phyloP scores from a whole-genome alignment of 2,888 invertebrate species.

The Leptothorax acervorum region DNA sequence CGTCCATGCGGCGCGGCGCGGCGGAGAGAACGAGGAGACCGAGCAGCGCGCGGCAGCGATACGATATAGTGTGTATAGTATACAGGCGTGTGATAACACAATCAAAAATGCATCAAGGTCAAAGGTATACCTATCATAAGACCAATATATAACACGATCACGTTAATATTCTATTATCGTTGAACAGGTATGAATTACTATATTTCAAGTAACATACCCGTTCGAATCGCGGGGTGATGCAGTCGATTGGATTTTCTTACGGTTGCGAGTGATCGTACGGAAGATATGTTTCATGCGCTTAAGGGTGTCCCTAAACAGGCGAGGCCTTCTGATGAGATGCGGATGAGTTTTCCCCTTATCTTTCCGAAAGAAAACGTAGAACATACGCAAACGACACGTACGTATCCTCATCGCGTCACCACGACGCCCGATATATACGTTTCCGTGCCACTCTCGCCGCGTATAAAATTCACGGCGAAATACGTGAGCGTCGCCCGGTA shows the following conservation, averaged over 20 bases:
- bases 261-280: background rate
- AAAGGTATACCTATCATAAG: constrained; percentile 36
- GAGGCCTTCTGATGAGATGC: background rate
- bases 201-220: background rate
- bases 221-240: background rate
- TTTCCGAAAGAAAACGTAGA: background rate
- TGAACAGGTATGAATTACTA: background rate
- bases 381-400: background rate
- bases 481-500: constrained; percentile 12
- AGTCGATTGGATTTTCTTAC: background rate
- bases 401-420: background rate
- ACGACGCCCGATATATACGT: background rate
- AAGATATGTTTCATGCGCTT: constrained; percentile 13
- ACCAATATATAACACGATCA: background rate
- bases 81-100: constrained; percentile 32
- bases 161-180: constrained; percentile 26
- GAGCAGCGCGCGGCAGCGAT: constrained; percentile 14
- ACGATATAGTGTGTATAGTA: background rate
- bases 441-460: constrained; percentile 19
- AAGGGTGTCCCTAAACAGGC: background rate
- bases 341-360: background rate
- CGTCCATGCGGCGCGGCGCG: background rate
- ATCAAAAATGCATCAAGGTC: constrained; percentile 37
- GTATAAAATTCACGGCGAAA: constrained; percentile 17
- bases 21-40: constrained; percentile 3